Percentiles rank a stretch among this genome's conserved stretches.
These are phyloP conservation scores for Epizoanthus rinbou DNA, from an alignment of 92 coral and sea anemone species.

Conservation along the genomic window DNA sequence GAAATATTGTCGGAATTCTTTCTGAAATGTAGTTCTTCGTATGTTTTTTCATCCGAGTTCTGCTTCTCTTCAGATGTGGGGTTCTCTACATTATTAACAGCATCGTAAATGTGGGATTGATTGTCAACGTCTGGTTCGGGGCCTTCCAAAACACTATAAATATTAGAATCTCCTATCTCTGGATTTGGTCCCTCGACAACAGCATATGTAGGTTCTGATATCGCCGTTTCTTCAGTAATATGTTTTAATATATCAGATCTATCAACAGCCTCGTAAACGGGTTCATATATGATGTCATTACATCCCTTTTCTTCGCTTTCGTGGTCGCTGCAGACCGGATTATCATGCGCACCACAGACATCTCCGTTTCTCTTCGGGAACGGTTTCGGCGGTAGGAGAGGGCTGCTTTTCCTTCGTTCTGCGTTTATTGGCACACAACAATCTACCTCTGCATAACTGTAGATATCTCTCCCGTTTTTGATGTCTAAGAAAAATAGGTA, in stretches of 20 bases:
- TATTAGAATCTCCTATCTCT: background rate
- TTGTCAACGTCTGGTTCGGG: background rate
- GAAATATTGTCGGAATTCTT: too few species aligned
- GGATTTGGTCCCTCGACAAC: constrained; percentile 9
- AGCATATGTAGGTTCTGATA: background rate
- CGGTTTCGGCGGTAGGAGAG: background rate
- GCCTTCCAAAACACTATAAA: background rate
- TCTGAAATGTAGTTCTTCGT: too few species aligned
- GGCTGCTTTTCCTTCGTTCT: background rate
- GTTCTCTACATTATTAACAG: background rate
- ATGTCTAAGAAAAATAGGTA: background rate
- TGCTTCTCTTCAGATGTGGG: background rate
- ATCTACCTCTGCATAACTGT: background rate
- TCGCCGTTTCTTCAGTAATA: background rate
- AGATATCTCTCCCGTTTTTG: background rate
- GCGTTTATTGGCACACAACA: background rate
- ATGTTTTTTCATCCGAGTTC: too few species aligned
- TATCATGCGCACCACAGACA: background rate
- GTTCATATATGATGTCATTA: background rate
- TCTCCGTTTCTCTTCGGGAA: background rate
- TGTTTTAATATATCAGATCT: background rate
- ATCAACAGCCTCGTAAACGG: background rate
- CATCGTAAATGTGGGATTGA: background rate
- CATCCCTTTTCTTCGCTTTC: background rate
- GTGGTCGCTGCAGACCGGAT: background rate